phyloP scores from a whole-genome alignment of 2,113 vertebrate species.

The Sorex araneus region DNA sequence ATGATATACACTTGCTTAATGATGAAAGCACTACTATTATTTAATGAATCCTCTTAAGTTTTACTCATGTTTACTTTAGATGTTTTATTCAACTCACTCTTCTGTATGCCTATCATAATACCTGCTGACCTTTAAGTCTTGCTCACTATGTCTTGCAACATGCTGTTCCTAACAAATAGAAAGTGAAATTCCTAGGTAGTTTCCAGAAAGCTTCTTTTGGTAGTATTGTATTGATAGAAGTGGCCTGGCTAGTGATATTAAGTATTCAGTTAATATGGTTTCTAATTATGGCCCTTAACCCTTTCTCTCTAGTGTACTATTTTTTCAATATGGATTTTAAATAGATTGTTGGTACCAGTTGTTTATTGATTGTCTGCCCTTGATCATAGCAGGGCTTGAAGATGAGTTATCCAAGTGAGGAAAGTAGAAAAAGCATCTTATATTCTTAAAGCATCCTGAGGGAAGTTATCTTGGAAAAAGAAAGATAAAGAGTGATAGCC shows the following conservation, averaged over 20 bases:
- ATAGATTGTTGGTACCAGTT: background rate
- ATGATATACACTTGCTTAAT: background rate
- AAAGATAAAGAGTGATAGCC: background rate
- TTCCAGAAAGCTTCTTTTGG: background rate
- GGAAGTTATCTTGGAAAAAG: slow-evolving; percentile 17
- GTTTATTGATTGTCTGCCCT: background rate
- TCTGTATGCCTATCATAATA: background rate
- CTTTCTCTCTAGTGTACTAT: background rate
- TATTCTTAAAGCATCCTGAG: slow-evolving; percentile 11
- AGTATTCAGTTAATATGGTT: slow-evolving; percentile 20
- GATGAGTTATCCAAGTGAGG: background rate
- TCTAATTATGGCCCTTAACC: background rate
- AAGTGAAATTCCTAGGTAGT: background rate
- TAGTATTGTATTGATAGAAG: slow-evolving; percentile 5
- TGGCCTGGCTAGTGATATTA: background rate
- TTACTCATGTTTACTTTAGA: background rate
- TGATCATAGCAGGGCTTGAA: background rate
- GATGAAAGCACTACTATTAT: background rate
- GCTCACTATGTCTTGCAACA: background rate
- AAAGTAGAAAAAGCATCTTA: background rate
- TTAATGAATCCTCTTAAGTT: background rate
- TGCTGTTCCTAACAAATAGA: background rate
- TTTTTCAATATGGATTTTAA: slow-evolving; percentile 15
- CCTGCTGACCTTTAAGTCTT: slow-evolving; percentile 54
- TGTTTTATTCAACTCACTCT: background rate